Evolutionary conservation across 2,888 invertebrate genomes (phyloP).

Genomic region (Platycheirus rosarum): DNA sequence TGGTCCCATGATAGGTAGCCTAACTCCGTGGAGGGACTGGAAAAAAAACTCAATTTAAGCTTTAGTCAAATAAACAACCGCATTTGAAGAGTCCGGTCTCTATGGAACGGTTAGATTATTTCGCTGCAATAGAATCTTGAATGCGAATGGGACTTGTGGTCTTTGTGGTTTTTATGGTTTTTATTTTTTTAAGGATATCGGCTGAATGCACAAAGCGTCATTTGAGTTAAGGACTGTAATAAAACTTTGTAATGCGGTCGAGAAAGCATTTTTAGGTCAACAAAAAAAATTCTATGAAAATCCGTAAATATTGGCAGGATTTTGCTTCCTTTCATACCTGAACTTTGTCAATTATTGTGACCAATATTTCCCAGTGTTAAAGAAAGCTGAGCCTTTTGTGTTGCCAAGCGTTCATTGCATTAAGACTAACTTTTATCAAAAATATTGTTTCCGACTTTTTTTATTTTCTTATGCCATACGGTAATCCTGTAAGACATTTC

Average conservation of each 20-base stretch:
- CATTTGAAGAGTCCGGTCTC: neutral
- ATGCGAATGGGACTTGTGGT: neutral
- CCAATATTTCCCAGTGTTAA: too few relatives aligned
- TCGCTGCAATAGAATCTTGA: neutral
- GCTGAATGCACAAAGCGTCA: conserved; percentile 7
- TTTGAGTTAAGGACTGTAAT: neutral
- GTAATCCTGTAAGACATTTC: too few relatives aligned
- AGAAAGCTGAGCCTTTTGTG: too few relatives aligned
- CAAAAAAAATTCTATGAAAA: too few relatives aligned
- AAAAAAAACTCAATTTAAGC: conserved; percentile 1
- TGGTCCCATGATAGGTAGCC: neutral
- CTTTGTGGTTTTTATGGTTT: conserved; percentile 7
- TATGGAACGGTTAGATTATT: conserved; percentile 1
- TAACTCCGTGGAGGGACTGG: neutral
- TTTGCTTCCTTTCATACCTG: too few relatives aligned
- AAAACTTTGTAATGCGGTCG: neutral
- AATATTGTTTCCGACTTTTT: too few relatives aligned
- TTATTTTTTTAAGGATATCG: conserved; percentile 2
- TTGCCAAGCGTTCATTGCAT: too few relatives aligned
- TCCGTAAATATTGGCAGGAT: too few relatives aligned
- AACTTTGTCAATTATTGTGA: too few relatives aligned
- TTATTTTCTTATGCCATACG: too few relatives aligned
- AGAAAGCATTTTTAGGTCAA: too few relatives aligned
- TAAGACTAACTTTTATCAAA: too few relatives aligned
- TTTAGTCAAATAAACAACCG: conserved; percentile 2